A percentile compares a stretch with the other conserved stretches of the same genome.
Evolutionary conservation across 2,888 invertebrate genomes (phyloP).

Genomic region (Fabriciana adippe): DNA sequence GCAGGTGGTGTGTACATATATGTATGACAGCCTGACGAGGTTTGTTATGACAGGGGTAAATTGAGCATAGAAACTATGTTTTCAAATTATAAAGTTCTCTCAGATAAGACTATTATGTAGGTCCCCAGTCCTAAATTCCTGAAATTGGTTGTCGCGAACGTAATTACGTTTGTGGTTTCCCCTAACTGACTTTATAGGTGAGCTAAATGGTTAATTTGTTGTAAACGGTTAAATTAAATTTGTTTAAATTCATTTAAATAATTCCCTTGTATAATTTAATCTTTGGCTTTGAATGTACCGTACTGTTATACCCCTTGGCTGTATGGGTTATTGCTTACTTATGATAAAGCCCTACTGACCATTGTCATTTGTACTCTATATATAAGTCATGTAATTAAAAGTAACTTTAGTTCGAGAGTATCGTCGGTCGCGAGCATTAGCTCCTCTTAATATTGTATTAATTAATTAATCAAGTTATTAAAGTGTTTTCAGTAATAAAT

Average conservation of each 20-base stretch:
- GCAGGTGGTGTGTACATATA: background rate
- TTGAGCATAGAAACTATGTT: constrained; percentile 26
- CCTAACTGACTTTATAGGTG: constrained; percentile 32
- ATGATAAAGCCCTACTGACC: no score
- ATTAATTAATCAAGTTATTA: no score
- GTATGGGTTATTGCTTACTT: no score
- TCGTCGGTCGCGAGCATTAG: no score
- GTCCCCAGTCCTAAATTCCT: constrained; percentile 28
- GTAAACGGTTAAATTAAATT: constrained; percentile 20
- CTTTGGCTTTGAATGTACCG: no score
- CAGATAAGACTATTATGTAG: constrained; percentile 28
- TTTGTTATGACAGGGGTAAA: constrained; percentile 28
- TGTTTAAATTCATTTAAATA: constrained; percentile 4
- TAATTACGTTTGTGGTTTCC: constrained; percentile 34
- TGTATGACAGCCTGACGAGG: background rate
- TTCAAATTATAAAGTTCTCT: constrained; percentile 31
- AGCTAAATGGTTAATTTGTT: constrained; percentile 31
- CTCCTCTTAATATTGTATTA: no score
- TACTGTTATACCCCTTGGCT: no score
- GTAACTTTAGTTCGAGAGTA: no score
- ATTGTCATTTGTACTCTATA: no score
- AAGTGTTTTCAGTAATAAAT: no score
- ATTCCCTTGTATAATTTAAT: background rate
- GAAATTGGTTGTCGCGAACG: constrained; percentile 32
- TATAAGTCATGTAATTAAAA: no score